Evolutionary conservation across 2,888 invertebrate genomes (phyloP).

Genomic region (Ophonus ardosiacus): DNA sequence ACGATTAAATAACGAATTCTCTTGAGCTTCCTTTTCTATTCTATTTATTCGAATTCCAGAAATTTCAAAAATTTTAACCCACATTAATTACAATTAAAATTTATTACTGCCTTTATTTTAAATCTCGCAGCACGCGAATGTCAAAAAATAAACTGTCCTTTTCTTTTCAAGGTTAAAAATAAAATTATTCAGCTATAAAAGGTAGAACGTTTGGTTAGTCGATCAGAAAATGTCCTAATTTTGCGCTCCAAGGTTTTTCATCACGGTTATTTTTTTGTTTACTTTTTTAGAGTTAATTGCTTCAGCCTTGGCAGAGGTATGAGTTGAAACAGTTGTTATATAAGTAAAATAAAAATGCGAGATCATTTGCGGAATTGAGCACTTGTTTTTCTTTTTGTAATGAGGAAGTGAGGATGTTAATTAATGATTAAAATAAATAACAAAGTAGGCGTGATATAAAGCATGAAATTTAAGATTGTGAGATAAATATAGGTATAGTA

Average conservation of each 20-base stretch:
- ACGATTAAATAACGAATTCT: too few species aligned
- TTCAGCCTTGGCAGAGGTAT: conserved; percentile 47
- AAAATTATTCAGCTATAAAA: conserved; percentile 23
- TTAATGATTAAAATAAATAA: not conserved
- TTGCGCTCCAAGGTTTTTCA: conserved; percentile 44
- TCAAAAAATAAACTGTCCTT: conserved; percentile 19
- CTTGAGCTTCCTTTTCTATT: too few species aligned
- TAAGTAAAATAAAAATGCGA: conserved; percentile 36
- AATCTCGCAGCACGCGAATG: not conserved
- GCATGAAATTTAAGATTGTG: not conserved
- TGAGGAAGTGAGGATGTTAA: not conserved
- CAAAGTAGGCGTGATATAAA: not conserved
- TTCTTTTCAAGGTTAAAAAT: conserved; percentile 20
- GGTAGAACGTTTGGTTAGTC: conserved; percentile 20
- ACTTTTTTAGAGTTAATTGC: conserved; percentile 30
- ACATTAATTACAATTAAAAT: too few species aligned
- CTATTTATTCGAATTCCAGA: too few species aligned
- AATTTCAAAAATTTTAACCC: too few species aligned
- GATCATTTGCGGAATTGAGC: conserved; percentile 7
- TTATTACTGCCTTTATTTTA: not conserved
- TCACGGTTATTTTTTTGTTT: conserved; percentile 38
- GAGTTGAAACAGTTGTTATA: conserved; percentile 41
- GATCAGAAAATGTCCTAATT: conserved; percentile 55
- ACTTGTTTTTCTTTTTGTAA: not conserved
- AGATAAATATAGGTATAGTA: not conserved